Base-by-base conservation (phyloP, 2,797 vertebrate genomes). In the Vespertilio murinus region DNA sequence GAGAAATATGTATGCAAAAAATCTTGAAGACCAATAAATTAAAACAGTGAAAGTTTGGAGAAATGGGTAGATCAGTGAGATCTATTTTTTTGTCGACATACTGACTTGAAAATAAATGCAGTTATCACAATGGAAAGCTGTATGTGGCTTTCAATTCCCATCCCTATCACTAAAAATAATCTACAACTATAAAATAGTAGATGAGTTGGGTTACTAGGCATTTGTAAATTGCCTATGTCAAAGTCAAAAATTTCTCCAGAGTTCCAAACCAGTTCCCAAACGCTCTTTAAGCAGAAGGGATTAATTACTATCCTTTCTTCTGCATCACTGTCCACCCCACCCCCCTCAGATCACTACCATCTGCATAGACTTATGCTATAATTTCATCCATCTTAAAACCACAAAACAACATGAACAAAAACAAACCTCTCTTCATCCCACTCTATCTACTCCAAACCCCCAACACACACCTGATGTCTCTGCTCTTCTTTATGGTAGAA, bases 121-220 rank as follows among this genome's bases (percentile, higher is more conserved):
- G 42, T 65, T 70, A 88, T 45, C n/a, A 75, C 69, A 59, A n/a
- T 16, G 28, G 38, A 52, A 91, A 94, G 82, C 56, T 23, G 23
- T 42, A 18, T 23, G 40, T 80, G 17, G 5, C 40, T 87, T 77
- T 75, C 73, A 91, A 83, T 54, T 65, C 3, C 67, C 7, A 65
- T 22, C 45, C 42, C 49, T 61, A 81, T 84, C 28, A 81, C 85
- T 52, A 82, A 91, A 94, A 64, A 74, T 38, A 95, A 93, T 56
- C 22, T 49, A 84, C 40, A 88, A 84, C 40, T 90, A 84, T 75
- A 95, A 95, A 91, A 91, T 4, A 84, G 49, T 20, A 92, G 25
- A 38, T 67, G 20, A 59, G 1, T 7, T 91, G 56, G 17, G 8
- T 90, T 73, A 95, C 11, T 30, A 87, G 42, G 18, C 38, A 91